These are phyloP conservation scores for Tanytarsus gracilentus DNA, from an alignment of 2,888 invertebrate genomes.

Conservation along the genomic window DNA sequence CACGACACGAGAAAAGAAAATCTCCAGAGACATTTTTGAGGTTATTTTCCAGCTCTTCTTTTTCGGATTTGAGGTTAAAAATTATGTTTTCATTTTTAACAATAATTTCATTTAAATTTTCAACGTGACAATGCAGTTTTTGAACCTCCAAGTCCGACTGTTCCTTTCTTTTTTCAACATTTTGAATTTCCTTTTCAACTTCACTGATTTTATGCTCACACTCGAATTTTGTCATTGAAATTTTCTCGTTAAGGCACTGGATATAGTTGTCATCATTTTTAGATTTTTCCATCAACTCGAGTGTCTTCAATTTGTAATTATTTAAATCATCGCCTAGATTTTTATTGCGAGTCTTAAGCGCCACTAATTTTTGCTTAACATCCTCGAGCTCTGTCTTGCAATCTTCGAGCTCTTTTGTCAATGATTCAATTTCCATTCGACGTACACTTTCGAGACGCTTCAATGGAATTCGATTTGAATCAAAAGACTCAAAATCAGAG, in stretches of 20 bases:
- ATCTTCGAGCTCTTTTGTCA: conserved; percentile 50
- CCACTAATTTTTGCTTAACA: conserved; percentile 55
- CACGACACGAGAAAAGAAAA: conserved; percentile 40
- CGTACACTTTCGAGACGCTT: conserved; percentile 36
- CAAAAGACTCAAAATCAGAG: background rate
- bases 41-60: conserved; percentile 37
- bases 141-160: conserved; percentile 34
- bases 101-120: conserved; percentile 35
- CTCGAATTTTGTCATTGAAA: conserved; percentile 36
- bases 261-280: conserved; percentile 55
- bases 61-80: conserved; percentile 33
- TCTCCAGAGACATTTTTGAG: conserved; percentile 39
- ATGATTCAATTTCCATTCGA: conserved; percentile 48
- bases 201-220: conserved; percentile 37
- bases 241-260: conserved; percentile 48
- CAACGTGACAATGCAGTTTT: conserved; percentile 35
- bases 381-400: conserved; percentile 51
- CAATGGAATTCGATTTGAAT: background rate
- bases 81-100: conserved; percentile 34
- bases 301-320: conserved; percentile 50
- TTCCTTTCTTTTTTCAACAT: conserved; percentile 33
- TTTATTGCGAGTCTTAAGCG: conserved; percentile 56
- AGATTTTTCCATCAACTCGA: conserved; percentile 53
- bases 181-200: conserved; percentile 33
- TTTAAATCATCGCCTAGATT: conserved; percentile 57